Conservation (phyloP, 2,113 vertebrate species). For the Hucho hucho region DNA sequence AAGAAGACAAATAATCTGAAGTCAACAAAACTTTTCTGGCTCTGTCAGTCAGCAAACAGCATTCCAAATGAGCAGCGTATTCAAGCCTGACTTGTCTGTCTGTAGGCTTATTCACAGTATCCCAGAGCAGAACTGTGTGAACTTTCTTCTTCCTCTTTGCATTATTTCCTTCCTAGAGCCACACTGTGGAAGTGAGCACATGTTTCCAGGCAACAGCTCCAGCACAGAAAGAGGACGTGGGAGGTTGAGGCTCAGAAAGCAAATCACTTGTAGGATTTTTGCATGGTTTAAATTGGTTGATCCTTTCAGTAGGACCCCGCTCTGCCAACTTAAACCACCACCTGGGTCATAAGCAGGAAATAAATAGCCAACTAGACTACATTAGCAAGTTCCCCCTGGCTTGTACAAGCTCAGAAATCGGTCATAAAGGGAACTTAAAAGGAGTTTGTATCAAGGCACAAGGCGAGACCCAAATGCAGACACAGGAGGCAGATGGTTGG, state of each 20-base stretch:
- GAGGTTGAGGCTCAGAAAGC: not conserved
- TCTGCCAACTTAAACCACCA: not conserved
- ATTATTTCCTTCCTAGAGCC: constrained; percentile 62
- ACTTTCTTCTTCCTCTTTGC: constrained; percentile 63
- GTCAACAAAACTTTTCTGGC: constrained; percentile 25
- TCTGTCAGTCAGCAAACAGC: constrained; percentile 9
- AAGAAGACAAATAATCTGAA: constrained; percentile 3
- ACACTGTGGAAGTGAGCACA: constrained; percentile 35
- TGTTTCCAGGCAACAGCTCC: constrained; percentile 25
- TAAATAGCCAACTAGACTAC: not conserved
- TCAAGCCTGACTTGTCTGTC: not conserved
- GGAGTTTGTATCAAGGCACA: not conserved
- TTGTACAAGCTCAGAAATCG: not conserved
- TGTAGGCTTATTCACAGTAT: constrained; percentile 16
- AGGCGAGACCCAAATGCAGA: too few species aligned
- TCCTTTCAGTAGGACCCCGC: not conserved
- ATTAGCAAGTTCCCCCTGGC: constrained; percentile 27
- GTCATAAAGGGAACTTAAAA: constrained; percentile 7
- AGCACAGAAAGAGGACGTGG: constrained; percentile 17
- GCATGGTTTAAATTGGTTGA: constrained; percentile 1
- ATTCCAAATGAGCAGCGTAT: constrained; percentile 13
- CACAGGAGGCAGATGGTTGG: too few species aligned
- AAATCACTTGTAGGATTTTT: not conserved
- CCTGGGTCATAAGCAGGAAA: not conserved
- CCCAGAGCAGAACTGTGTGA: constrained; percentile 40